Conservation (phyloP, 92 coral and sea anemone species). For the Scolanthus callimorphus region DNA sequence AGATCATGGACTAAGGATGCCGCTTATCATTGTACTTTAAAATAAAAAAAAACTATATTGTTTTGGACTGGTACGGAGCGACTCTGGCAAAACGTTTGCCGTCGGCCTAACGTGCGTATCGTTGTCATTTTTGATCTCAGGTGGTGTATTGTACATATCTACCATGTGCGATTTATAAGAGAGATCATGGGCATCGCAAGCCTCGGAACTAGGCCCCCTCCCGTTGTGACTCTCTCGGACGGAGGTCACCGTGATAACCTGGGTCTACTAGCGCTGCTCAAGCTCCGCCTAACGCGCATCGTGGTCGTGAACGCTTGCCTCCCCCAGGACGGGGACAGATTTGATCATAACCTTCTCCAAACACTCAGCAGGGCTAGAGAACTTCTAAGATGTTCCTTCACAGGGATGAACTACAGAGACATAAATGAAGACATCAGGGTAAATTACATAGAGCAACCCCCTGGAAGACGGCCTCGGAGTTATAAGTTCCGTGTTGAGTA, state of each 20-base stretch:
- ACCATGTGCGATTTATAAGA: slow-evolving; percentile 74
- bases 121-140: slow-evolving; percentile 16
- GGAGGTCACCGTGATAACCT: slow-evolving; percentile 90
- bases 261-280: slow-evolving; percentile 61
- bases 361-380: slow-evolving; percentile 54
- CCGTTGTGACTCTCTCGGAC: slow-evolving; percentile 62
- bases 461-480: slow-evolving; percentile 76
- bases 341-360: slow-evolving; percentile 27
- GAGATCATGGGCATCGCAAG: slow-evolving; percentile 45
- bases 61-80: too few relatives aligned
- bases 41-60: too few relatives aligned
- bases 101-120: too few relatives aligned
- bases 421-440: slow-evolving; percentile 63
- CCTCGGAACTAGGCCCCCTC: slow-evolving; percentile 74
- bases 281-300: slow-evolving; percentile 47
- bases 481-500: slow-evolving; percentile 82
- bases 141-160: slow-evolving; percentile 74
- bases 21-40: too few relatives aligned
- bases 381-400: slow-evolving; percentile 68
- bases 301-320: slow-evolving; percentile 63
- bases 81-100: too few relatives aligned
- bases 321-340: neutral
- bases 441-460: slow-evolving; percentile 40
- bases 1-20: too few relatives aligned
- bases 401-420: slow-evolving; percentile 73